Evolutionary conservation across 2,888 invertebrate species (phyloP).

Genomic region (Monochamus alternatus): DNA sequence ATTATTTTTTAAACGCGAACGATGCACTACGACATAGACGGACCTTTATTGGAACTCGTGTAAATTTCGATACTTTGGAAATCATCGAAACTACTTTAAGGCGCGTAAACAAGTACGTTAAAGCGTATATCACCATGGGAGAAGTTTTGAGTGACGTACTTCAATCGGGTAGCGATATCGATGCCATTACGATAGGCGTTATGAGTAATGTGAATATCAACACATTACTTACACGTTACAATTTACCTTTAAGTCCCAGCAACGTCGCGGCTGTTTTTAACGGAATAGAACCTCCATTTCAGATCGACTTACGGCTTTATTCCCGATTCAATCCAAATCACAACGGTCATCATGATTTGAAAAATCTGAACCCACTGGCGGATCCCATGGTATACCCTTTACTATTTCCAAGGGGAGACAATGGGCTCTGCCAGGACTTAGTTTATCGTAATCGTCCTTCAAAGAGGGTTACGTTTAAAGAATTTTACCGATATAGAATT

Average conservation of each 20-base stretch:
- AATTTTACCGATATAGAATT: constrained; percentile 36
- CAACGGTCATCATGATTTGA: too few species aligned
- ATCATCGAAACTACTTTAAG: constrained; percentile 23
- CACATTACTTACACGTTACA: background rate
- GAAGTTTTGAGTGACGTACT: background rate
- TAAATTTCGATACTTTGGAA: constrained; percentile 12
- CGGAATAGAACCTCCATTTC: constrained; percentile 41
- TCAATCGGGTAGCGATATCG: background rate
- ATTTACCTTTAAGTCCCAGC: constrained; percentile 40
- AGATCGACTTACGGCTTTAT: constrained; percentile 25
- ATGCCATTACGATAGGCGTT: background rate
- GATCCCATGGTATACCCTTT: constrained; percentile 48
- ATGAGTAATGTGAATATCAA: background rate
- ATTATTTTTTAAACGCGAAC: constrained; percentile 46
- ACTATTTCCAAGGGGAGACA: constrained; percentile 44
- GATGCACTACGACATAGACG: constrained; percentile 18
- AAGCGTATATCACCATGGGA: background rate
- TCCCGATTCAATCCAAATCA: background rate
- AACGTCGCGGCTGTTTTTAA: constrained; percentile 44
- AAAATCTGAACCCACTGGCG: constrained; percentile 22
- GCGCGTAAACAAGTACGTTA: background rate
- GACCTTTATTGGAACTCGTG: background rate
- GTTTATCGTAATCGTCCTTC: background rate
- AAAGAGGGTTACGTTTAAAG: constrained; percentile 15
- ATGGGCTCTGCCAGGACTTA: constrained; percentile 26